Base-by-base conservation (phyloP, 2,888 invertebrate genomes). In the Agrotis clavis region DNA sequence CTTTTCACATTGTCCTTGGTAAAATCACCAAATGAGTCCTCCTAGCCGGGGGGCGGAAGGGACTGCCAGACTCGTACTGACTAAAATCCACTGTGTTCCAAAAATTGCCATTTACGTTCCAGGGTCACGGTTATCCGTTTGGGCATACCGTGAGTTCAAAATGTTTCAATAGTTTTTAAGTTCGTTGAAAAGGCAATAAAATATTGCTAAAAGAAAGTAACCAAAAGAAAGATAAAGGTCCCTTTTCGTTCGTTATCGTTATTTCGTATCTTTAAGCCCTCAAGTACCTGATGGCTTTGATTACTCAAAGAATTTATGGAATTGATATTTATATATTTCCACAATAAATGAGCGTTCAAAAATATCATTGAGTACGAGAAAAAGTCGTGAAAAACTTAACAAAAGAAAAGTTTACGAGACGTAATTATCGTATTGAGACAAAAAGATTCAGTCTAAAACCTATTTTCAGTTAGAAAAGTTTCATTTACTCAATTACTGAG, bases 321-420 rank as follows among this genome's bases (percentile, higher is more conserved):
- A 5, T 45, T 7, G 67, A 65, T 25, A 3, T 25, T 4, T 25
- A 74, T 66, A 61, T 79, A 75, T 79, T 62, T 67, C 11, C 11
- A 54, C 7, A 4, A 18, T 61, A n/a, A 50, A 67, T 16, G 11
- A 54, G 21, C 5, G 14, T 45, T 16, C 5, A 7, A 18, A 5
- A 25, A 25, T 25, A 25, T 25, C 25, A 25, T 25, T 25, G 25
- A 25, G 25, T 25, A 25, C 4, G 25, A 25, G 25, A 25, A 25
- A 25, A 25, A 25, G 25, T 3, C 19, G 14, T 25, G 14, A 54
- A 4, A 9, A 13, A 65, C 0, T 69, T 45, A n/a, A n/a, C 19
- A 41, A 2, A 35, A 2, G 6, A 54, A 54, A 54, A 4, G 2
- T 9, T 21, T 11, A 13, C 2, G 25, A 19, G 5, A 57, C 19